Evolutionary conservation across 37 sponge, comb jelly and placozoan species (phyloP), one percentile per base, ranked within the genome.

Genomic region (Chondrilla cf. caribensis): DNA sequence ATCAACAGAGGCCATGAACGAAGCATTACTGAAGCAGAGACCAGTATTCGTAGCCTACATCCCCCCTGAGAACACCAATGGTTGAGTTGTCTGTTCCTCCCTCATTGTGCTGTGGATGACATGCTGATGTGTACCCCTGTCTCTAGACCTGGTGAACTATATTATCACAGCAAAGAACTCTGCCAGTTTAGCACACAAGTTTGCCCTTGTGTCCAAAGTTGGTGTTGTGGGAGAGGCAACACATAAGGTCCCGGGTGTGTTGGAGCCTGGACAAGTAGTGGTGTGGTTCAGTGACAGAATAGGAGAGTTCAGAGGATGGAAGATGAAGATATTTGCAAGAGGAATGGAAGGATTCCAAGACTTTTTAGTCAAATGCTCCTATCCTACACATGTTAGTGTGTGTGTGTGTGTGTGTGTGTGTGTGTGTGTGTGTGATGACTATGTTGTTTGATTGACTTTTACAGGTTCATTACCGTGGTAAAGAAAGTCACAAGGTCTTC

Each of bases 401-500:
- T 33, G 35, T 8, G 68, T 33, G 68, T 47, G 51, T 47, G 51
- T 47, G 51, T 47, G 51, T 47, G 51, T 8, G 68, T 67, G 68
- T 28, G 64, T 60, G 28, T 26, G 64, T 60, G 64, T 60, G 64
- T 60, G 64, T 60, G 64, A n/a, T n/a, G n/a, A n/a, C n/a, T n/a
- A n/a, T n/a, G n/a, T n/a, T n/a, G n/a, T n/a, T n/a, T n/a, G n/a
- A n/a, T n/a, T n/a, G n/a, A n/a, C n/a, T n/a, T n/a, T n/a, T 28
- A 1, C 32, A 67, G 68, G 68, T 67, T 2, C 68, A 67, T 4
- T 67, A 67, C 33, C 68, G 68, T 67, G 68, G 68, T 28, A 67
- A 67, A 33, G 68, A 67, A 32, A 67, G 68, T 33, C 68, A 67
- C 68, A 29, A 8, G n/a, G 68, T 67, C 31, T 67, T 67, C 68